Base-by-base conservation (phyloP, 1,140 invertebrate genomes). In the Charaxes varanes region DNA sequence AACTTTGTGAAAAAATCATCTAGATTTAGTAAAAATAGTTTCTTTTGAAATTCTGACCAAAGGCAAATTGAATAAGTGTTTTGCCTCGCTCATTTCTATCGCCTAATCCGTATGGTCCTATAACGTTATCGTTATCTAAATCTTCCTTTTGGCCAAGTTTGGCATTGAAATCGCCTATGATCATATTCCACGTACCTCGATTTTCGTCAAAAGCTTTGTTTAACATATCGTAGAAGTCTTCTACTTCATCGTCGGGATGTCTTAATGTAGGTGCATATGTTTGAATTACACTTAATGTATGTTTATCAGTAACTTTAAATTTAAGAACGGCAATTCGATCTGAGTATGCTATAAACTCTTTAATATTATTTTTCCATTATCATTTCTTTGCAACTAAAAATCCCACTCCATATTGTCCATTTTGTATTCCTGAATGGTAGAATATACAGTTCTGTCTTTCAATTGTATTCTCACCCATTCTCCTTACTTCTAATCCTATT, bases 211-310 rank as follows among this genome's bases (percentile, higher is more conserved):
- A 34, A 2, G 47, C 47, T 38, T 15, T 13, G 8, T 38, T 6
- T 16, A 49, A n/a, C 8, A 14, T 36, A 23, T 30, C n/a, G 12
- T 50, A 50, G 28, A 42, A 53, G 28, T 2, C 3, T 11, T 11
- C 6, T 11, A 28, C 1, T 10, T 33, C 16, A 21, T 33, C n/a
- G 12, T 33, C 31, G 5, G 6, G 23, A 15, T 12, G 23, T n/a
- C 23, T 23, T 32, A n/a, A 4, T 7, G 38, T 31, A 6, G 27
- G 37, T 16, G 37, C 37, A 12, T 41, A 32, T 10, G 15, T 14
- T 31, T 32, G 38, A 4, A 41, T 41, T n/a, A 41, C 10, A 6
- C 30, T 8, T 8, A 37, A n/a, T 5, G 13, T 13, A n/a, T 11
- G 5, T 6, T 15, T 34, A 2, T 27, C 15, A 8, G 18, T 11